Percentiles rank a stretch among this genome's conserved stretches.
phyloP scores from a whole-genome alignment of 1,140 invertebrate genomes.

The Nebria ingens region DNA sequence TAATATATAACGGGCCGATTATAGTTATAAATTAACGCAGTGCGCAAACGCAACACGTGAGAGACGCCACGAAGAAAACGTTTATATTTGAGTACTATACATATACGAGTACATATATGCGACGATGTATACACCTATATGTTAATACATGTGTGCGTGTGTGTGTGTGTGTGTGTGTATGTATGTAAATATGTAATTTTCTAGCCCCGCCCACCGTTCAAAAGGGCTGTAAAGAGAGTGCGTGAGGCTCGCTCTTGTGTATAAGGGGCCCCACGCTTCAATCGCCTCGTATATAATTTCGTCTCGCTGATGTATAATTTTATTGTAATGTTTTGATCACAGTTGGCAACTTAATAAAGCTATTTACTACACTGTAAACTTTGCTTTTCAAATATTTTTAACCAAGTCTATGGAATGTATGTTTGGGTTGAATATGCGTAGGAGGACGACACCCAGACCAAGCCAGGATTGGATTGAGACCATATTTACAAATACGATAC shows the following conservation, averaged over 20 bases:
- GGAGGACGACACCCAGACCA: too few species aligned
- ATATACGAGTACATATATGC: neutral
- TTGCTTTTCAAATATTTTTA: neutral
- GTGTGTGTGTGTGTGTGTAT: too few species aligned
- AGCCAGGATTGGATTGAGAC: too few species aligned
- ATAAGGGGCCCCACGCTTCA: neutral
- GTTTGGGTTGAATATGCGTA: neutral
- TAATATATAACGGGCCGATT: slow-evolving; percentile 2
- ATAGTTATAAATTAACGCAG: slow-evolving; percentile 1
- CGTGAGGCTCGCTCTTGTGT: slow-evolving; percentile 2
- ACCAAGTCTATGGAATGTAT: neutral
- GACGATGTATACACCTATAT: neutral
- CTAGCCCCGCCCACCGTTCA: slow-evolving; percentile 4
- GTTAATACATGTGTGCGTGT: neutral
- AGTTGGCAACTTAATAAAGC: slow-evolving; percentile 8
- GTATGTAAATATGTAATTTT: slow-evolving; percentile 5
- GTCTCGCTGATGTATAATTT: slow-evolving; percentile 3
- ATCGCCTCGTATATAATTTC: neutral
- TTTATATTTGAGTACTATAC: neutral
- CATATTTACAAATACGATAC: too few species aligned
- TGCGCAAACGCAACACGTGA: too few species aligned
- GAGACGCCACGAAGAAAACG: too few species aligned
- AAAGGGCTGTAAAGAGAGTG: slow-evolving; percentile 2
- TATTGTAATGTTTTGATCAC: slow-evolving; percentile 9
- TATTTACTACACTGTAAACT: slow-evolving; percentile 7